Evolutionary conservation across 2,113 vertebrate genomes (phyloP).

Genomic region (Phalacrocorax aristotelis): DNA sequence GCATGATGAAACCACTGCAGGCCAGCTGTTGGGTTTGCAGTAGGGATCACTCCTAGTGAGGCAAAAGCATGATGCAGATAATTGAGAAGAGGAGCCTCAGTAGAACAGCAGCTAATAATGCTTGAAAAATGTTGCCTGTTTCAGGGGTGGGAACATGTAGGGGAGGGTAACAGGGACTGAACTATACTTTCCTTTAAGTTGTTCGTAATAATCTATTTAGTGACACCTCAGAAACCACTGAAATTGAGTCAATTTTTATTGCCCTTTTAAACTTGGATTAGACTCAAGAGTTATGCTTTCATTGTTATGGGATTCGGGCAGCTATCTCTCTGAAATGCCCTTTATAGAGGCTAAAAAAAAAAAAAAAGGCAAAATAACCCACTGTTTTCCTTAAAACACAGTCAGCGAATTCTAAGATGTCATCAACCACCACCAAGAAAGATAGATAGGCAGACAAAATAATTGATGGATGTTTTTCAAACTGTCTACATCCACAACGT

Average conservation of each 20-base stretch:
- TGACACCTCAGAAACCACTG: background rate
- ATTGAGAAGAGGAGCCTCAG: background rate
- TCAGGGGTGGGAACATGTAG: background rate
- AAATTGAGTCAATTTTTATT: background rate
- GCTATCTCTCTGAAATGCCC: background rate
- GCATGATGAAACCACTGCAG: background rate
- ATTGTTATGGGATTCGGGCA: background rate
- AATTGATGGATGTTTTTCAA: background rate
- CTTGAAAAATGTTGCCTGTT: background rate
- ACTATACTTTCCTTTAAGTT: background rate
- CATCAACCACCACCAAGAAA: background rate
- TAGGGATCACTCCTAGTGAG: background rate
- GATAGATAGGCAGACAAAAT: background rate
- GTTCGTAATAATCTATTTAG: background rate
- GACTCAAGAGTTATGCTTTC: background rate
- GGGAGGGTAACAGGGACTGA: background rate
- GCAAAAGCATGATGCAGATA: background rate
- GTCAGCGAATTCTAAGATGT: background rate
- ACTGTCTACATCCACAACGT: accelerated
- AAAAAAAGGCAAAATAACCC: background rate
- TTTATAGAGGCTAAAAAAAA: background rate
- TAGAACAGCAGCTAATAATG: background rate
- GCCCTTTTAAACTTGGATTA: background rate
- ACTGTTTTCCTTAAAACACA: background rate
- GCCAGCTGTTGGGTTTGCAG: background rate